These are phyloP conservation scores for Pangasius krempfi DNA, from an alignment of 2,797 vertebrate species.

Conservation along the genomic window DNA sequence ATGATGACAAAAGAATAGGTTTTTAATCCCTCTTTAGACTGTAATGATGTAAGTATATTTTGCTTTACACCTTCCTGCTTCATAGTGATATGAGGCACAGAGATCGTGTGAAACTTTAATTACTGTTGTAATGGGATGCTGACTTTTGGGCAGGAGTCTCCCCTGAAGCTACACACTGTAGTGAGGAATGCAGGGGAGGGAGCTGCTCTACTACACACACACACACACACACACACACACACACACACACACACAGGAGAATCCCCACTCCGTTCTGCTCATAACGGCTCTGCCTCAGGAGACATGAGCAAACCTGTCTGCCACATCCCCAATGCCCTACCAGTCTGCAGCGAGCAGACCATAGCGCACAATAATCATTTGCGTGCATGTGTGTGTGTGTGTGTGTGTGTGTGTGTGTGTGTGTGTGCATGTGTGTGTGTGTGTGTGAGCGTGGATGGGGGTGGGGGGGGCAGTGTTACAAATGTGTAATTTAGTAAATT, in stretches of 20 bases:
- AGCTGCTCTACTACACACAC: constrained; percentile 21
- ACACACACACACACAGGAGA: constrained; percentile 16
- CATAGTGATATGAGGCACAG: constrained; percentile 5
- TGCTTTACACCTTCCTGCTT: constrained; percentile 4
- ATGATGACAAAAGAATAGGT: constrained; percentile 9
- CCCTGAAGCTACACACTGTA: constrained; percentile 45
- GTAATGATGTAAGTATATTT: constrained; percentile 18
- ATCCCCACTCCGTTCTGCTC: background rate
- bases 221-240: constrained; percentile 26
- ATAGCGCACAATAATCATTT: background rate
- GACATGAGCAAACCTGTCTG: constrained; percentile 54
- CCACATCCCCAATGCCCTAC: constrained; percentile 44
- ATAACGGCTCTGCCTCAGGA: constrained; percentile 24
- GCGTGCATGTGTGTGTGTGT: background rate
- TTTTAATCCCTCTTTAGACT: constrained; percentile 20
- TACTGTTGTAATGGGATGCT: constrained; percentile 40
- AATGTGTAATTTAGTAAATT: background rate
- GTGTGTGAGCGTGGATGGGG: background rate
- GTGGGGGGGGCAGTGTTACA: too few species aligned
- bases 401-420: background rate
- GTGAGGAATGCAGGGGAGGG: constrained; percentile 43
- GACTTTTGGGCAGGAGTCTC: constrained; percentile 37
- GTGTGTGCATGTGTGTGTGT: background rate
- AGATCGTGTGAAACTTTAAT: constrained; percentile 43
- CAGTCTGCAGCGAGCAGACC: constrained; percentile 22